Base-by-base conservation (phyloP, 2,113 vertebrate genomes). In the Carettochelys insculpta region DNA sequence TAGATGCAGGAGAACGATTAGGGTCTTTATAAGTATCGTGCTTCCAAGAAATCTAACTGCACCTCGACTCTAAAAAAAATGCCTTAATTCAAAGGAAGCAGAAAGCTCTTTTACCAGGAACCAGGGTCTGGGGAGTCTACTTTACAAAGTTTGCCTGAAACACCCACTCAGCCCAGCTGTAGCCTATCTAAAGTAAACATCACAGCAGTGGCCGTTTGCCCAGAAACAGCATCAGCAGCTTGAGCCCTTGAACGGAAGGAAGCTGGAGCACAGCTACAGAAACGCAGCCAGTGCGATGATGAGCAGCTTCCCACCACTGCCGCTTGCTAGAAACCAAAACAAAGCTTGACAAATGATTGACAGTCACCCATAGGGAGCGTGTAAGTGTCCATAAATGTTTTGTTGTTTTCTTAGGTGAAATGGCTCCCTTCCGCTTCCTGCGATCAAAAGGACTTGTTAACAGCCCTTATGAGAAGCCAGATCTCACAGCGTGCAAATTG, bases 101-200 rank as follows among this genome's bases (percentile, higher is more conserved):
- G 48, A 90, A 85, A 92, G 43, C 43, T 52, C 13, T 31, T 80
- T 87, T 61, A 58, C 11, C 29, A 68, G 65, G 73, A 88, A 47
- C n/a, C 1, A 19, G 88, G 85, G 88, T 80, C 80, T 17, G 86
- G 78, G 86, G 85, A 94, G 86, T 87, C 22, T 90, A 50, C 87
- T 80, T 76, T 83, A 89, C 0, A n/a, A 94, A 92, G 85, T 53
- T 94, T 86, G 83, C 88, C 83, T 43, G 45, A 58, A 27, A 84
- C 77, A 27, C 89, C 85, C 95, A 92, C 95, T 92, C 92, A 51
- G 87, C 88, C 96, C 97, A 97, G 96, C 91, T 97, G 96, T 88
- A 91, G 92, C 87, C 92, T 83, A 77, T 92, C 93, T 96, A 82
- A 86, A 88, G 50, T 89, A 95, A 95, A 87, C 80, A 88, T 86